These are phyloP conservation scores for Chrysolina haemoptera DNA, from an alignment of 2,888 invertebrate genomes.

Conservation along the genomic window DNA sequence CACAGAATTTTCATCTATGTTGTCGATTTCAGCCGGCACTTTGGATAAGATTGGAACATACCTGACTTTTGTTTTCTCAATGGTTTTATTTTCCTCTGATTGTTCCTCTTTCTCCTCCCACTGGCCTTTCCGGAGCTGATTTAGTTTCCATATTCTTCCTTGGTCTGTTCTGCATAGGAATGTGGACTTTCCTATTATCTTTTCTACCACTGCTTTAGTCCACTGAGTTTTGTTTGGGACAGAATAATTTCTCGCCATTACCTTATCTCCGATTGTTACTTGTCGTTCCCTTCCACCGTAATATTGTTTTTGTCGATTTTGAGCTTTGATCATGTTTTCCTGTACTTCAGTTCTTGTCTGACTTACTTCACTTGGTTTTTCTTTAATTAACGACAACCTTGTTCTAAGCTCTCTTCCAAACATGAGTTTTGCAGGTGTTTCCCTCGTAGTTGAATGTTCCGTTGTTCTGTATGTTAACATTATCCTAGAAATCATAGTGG, in stretches of 20 bases:
- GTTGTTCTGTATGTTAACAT: constrained; percentile 31
- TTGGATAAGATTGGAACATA: not conserved
- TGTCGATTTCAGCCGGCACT: not conserved
- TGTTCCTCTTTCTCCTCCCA: not conserved
- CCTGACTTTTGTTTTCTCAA: not conserved
- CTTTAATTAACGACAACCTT: constrained; percentile 28
- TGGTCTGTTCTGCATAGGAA: constrained; percentile 17
- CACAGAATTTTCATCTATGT: constrained; percentile 1
- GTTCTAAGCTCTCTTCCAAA: constrained; percentile 29
- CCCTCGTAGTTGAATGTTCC: constrained; percentile 32
- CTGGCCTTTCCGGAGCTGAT: constrained; percentile 5
- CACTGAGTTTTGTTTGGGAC: not conserved
- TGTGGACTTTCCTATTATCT: constrained; percentile 15
- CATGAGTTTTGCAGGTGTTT: constrained; percentile 40
- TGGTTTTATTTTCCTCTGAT: not conserved
- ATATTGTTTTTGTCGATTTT: constrained; percentile 2
- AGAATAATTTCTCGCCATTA: constrained; percentile 2
- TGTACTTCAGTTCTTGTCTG: not conserved
- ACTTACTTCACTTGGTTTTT: constrained; percentile 3
- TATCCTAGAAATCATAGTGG: constrained; percentile 33
- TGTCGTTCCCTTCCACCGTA: constrained; percentile 16
- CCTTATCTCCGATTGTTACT: not conserved
- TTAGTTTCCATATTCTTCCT: not conserved
- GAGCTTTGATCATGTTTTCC: not conserved
- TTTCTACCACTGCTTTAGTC: constrained; percentile 19